phyloP scores from a whole-genome alignment of 1,140 invertebrate genomes.

The Eupristina koningsbergeri region DNA sequence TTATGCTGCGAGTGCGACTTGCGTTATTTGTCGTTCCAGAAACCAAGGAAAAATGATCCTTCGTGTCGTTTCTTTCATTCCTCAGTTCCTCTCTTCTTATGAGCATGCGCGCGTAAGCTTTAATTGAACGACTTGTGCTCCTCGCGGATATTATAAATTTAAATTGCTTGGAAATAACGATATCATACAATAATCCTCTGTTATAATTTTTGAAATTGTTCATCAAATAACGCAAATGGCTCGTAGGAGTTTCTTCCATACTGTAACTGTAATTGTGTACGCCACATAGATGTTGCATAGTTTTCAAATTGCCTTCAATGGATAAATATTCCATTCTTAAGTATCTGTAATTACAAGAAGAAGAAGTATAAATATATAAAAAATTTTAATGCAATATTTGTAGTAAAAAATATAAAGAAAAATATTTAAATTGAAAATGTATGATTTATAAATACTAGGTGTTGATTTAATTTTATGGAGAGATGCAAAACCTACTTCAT shows the following conservation, averaged over 20 bases:
- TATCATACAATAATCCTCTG: background rate
- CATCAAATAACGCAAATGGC: background rate
- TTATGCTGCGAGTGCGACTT: background rate
- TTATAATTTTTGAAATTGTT: background rate
- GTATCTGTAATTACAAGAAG: no score
- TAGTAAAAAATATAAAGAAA: no score
- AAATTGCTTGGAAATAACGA: background rate
- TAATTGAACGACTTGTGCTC: background rate
- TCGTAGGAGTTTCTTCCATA: background rate
- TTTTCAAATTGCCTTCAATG: no score
- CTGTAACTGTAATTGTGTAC: background rate
- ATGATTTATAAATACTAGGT: no score
- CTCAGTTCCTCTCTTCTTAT: background rate
- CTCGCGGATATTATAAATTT: background rate
- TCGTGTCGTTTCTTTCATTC: conserved; percentile 30
- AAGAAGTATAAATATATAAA: no score
- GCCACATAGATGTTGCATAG: no score
- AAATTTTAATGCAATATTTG: no score
- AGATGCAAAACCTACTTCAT: no score
- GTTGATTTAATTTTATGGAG: no score
- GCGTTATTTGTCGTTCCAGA: background rate
- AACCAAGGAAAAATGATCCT: conserved; percentile 43
- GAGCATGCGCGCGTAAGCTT: background rate
- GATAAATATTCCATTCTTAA: no score
- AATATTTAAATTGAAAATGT: no score